Percentiles rank a stretch among this genome's conserved stretches.
phyloP scores from a whole-genome alignment of 2,888 invertebrate species.

The Drosophila phalerata region DNA sequence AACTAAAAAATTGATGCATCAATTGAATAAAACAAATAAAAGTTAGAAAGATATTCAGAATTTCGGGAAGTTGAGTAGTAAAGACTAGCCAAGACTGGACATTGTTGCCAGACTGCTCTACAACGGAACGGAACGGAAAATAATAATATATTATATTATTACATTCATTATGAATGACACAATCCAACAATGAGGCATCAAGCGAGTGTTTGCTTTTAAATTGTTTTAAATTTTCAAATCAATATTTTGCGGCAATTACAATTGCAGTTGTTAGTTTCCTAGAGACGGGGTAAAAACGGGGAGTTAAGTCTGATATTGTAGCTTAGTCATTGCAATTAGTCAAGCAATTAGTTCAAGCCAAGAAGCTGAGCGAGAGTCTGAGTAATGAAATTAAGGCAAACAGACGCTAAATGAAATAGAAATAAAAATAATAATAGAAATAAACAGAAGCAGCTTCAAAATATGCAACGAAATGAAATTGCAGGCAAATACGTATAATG shows the following conservation, averaged over 20 bases:
- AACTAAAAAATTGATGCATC: no score
- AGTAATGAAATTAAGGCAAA: conserved; percentile 60
- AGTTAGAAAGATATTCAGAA: no score
- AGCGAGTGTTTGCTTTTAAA: conserved; percentile 6
- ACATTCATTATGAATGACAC: conserved; percentile 2
- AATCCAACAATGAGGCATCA: conserved; percentile 1
- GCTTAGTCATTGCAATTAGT: conserved; percentile 52
- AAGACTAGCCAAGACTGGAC: not conserved
- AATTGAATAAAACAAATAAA: not conserved
- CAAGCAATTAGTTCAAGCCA: no score
- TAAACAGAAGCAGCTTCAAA: conserved; percentile 1
- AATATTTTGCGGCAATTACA: conserved; percentile 23
- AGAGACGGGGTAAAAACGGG: not conserved
- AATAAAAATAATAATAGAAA: not conserved
- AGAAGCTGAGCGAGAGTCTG: conserved; percentile 27
- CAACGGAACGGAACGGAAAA: not conserved
- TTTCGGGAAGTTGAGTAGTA: not conserved
- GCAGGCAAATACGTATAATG: conserved; percentile 55
- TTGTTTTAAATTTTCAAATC: conserved; percentile 30
- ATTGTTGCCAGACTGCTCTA: not conserved
- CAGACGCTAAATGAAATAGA: conserved; percentile 7
- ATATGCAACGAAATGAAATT: conserved; percentile 41
- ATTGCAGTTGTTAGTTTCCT: conserved; percentile 2
- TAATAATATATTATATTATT: not conserved
- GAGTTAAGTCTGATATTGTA: not conserved